A percentile compares a stretch with the other conserved stretches of the same genome.
phyloP scores from a whole-genome alignment of 2,113 vertebrate species.

The Grus americana region DNA sequence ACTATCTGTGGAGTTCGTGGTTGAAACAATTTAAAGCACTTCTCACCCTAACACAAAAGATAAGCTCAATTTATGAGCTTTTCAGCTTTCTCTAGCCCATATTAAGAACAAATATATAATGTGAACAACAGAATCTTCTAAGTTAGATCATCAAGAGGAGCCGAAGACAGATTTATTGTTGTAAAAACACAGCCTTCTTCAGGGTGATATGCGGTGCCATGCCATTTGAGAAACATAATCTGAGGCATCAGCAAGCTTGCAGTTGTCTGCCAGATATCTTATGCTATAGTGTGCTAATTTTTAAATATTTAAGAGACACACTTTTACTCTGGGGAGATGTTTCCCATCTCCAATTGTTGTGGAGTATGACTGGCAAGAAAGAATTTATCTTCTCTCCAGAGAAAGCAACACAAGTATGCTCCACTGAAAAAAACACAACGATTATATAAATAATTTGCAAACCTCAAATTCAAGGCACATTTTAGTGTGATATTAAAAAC shows the following conservation, averaged over 20 bases:
- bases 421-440: neutral
- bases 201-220: neutral
- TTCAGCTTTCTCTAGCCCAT: neutral
- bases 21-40: slow-evolving; percentile 62
- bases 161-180: slow-evolving; percentile 15
- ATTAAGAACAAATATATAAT: slow-evolving; percentile 7
- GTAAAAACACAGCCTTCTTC: neutral
- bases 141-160: neutral
- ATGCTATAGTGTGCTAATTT: neutral
- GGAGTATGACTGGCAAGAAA: neutral
- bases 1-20: slow-evolving; percentile 33
- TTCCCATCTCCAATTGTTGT: neutral
- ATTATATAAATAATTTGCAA: neutral
- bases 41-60: slow-evolving; percentile 26
- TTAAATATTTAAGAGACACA: neutral
- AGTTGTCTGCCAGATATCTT: neutral
- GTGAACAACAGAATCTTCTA: neutral
- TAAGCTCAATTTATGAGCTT: slow-evolving; percentile 37
- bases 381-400: neutral
- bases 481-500: neutral
- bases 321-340: neutral
- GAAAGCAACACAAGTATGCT: neutral
- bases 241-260: neutral
- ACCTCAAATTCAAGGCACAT: neutral
- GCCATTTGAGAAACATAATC: neutral